Percentiles rank a stretch among this genome's conserved stretches.
These are phyloP conservation scores for Lasioglossum morio DNA, from an alignment of 2,888 invertebrate genomes.

Conservation along the genomic window DNA sequence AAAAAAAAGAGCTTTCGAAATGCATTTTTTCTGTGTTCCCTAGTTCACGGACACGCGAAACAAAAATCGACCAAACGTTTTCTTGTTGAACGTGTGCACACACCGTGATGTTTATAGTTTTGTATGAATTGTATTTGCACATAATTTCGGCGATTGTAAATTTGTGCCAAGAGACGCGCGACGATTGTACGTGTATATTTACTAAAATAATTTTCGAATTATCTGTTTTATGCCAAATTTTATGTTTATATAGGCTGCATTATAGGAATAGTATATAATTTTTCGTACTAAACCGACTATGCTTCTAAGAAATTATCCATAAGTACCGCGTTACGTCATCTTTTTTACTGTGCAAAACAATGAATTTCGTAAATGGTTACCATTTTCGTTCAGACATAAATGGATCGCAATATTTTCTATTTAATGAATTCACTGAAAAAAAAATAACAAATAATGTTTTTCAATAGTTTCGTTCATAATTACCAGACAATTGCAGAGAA, in stretches of 20 bases:
- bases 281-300: slow-evolving; percentile 20
- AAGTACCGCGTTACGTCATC: slow-evolving; percentile 7
- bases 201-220: slow-evolving; percentile 13
- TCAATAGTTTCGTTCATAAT: slow-evolving; percentile 1
- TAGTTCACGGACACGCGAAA: neutral
- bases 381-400: neutral
- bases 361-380: slow-evolving; percentile 12
- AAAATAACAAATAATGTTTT: neutral
- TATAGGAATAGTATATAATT: slow-evolving; percentile 8
- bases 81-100: neutral
- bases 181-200: slow-evolving; percentile 26
- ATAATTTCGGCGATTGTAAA: slow-evolving; percentile 36
- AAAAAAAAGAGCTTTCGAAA: slow-evolving; percentile 1
- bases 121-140: slow-evolving; percentile 58
- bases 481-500: slow-evolving; percentile 21
- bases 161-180: slow-evolving; percentile 56
- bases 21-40: slow-evolving; percentile 16
- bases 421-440: neutral
- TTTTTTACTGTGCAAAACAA: slow-evolving; percentile 1
- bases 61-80: slow-evolving; percentile 19
- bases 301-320: neutral
- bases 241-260: slow-evolving; percentile 18
- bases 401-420: slow-evolving; percentile 13
- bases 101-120: slow-evolving; percentile 32
- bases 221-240: slow-evolving; percentile 35